Base-by-base conservation (phyloP, 2,888 invertebrate species). In the Ryuthela nishihirai region DNA sequence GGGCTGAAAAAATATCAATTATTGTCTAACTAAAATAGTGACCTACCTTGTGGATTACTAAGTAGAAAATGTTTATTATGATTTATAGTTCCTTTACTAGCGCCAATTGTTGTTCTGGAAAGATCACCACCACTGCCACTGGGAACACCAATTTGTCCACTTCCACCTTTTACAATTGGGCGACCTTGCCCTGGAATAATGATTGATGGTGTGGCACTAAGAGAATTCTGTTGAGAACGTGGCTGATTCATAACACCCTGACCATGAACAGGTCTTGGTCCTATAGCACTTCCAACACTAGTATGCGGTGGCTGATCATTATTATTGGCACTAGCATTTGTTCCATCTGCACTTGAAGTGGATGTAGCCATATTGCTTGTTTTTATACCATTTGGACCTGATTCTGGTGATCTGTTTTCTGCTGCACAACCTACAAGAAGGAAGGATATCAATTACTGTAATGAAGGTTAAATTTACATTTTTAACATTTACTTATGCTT, bases 91-190 rank as follows among this genome's bases (percentile, higher is more conserved):
- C 47, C 24, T 47, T 59, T 59, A 35, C 45, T 55, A 6, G 44
- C 20, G 7, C 25, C 17, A 20, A 50, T 42, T 12, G 23, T 26
- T 41, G 46, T 21, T 39, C 59, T 47, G 7, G 46, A 26, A 18
- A 59, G 18, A 18, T 59, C 53, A 47, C 17, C 15, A n/a, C n/a
- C n/a, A n/a, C n/a, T n/a, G n/a, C n/a, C n/a, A 36, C 17, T 50
- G 1, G 50, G 39, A 17, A 43, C 53, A n/a, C 46, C 10, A 18
- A 39, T 18, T 21, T 55, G 62, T 23, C 34, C 41, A 38, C 48
- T 43, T n/a, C 55, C 48, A 9, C 56, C 55, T 38, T 62, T 62
- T 17, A 62, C 62, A 24, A 62, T 62, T 24, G 62, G 62, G 15
- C 62, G 41, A 18, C 62, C 62, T 39, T 55, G 61, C 42, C 18